phyloP scores from a whole-genome alignment of 1,140 invertebrate genomes.

The Acromyrmex charruanus region DNA sequence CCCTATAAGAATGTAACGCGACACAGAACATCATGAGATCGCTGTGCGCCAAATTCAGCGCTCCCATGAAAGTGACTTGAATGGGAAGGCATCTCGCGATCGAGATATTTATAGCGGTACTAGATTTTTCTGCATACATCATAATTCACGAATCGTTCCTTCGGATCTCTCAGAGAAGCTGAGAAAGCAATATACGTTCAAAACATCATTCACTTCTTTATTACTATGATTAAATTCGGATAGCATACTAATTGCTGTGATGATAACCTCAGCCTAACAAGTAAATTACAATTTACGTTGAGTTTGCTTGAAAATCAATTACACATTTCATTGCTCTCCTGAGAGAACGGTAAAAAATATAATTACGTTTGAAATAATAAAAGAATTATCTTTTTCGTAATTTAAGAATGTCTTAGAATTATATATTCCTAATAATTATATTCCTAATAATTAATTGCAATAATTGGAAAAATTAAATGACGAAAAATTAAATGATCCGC shows the following conservation, averaged over 20 bases:
- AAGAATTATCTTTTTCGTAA: background rate
- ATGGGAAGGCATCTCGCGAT: conserved; percentile 28
- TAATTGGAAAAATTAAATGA: background rate
- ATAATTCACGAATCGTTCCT: conserved; percentile 17
- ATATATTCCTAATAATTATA: background rate
- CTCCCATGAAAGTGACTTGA: conserved; percentile 80
- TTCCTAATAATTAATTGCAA: background rate
- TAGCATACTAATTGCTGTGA: background rate
- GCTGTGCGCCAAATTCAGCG: conserved; percentile 74
- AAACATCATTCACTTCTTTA: background rate
- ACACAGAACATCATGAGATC: conserved; percentile 60
- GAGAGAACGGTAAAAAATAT: background rate
- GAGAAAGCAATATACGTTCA: background rate
- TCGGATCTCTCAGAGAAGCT: background rate
- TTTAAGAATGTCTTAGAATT: background rate
- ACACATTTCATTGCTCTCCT: background rate
- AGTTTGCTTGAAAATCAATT: conserved; percentile 3
- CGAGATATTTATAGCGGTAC: conserved; percentile 55
- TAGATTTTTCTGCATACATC: conserved; percentile 20
- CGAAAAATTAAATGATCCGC: background rate
- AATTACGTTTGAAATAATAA: conserved; percentile 15
- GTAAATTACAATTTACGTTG: conserved; percentile 6
- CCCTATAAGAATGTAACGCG: conserved; percentile 75
- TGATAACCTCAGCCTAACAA: background rate
- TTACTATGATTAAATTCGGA: conserved; percentile 5